phyloP scores from a whole-genome alignment of 2,797 vertebrate species.

The Limnodromus scolopaceus region DNA sequence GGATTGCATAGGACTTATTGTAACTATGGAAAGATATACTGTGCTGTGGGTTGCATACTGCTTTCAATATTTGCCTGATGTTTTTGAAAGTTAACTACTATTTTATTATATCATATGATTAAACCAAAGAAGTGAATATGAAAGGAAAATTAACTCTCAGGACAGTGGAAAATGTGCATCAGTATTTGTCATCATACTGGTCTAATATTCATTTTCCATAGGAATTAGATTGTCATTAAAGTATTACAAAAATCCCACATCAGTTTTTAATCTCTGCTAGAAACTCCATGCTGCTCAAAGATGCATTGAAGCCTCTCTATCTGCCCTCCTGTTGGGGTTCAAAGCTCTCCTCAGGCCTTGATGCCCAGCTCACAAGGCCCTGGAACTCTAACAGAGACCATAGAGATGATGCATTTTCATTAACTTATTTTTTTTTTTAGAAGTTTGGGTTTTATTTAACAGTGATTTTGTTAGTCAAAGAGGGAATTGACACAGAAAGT shows the following conservation, averaged over 20 bases:
- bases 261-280: not conserved
- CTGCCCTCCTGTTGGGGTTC: not conserved
- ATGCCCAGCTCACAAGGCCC: accelerated
- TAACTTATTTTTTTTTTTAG: not conserved
- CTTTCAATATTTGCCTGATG: constrained; percentile 12
- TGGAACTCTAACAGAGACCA: not conserved
- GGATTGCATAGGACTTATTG: constrained; percentile 13
- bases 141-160: not conserved
- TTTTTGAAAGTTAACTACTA: constrained; percentile 8
- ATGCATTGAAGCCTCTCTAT: not conserved
- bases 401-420: not conserved
- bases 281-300: not conserved
- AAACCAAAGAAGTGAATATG: constrained; percentile 7
- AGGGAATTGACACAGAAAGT: not conserved
- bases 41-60: constrained; percentile 1
- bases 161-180: constrained; percentile 26
- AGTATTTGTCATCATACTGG: not conserved
- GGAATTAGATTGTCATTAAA: not conserved
- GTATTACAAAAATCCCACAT: not conserved
- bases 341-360: accelerated
- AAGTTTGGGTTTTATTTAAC: not conserved
- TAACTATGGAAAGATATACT: constrained; percentile 51
- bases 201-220: constrained; percentile 22
- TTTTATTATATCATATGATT: constrained; percentile 21
- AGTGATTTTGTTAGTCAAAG: not conserved